Evolutionary conservation across 2,888 invertebrate genomes (phyloP), one percentile per base, ranked within the genome.

Genomic region (Idaea biselata): DNA sequence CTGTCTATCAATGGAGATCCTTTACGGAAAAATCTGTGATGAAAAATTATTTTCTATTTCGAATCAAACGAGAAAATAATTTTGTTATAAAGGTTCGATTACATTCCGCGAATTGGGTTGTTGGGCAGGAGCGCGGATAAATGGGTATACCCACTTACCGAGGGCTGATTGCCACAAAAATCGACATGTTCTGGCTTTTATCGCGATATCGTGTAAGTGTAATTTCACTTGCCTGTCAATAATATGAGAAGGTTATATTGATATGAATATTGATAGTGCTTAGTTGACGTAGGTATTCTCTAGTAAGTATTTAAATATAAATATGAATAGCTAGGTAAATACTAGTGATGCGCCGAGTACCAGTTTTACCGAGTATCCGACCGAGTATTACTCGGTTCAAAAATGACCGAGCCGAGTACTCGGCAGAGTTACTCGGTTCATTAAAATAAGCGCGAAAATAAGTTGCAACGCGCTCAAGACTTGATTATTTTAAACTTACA

Each of bases 51-150:
- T 78, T 74, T 73, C 66, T 68, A 74, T 74, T 73, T 69, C 64
- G 69, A 73, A 74, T 60, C 73, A 68, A 73, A 71, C 71, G 63
- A 73, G 66, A 71, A 74, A 71, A 71, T 74, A 72, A 73, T 73
- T 73, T 31, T 68, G 74, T 77, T 76, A 71, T 70, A 73, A 74
- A 70, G 73, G 70, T 76, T 75, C 72, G 75, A 75, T 78, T 73
- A 77, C 71, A 69, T 65, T 73, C 69, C 60, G 69, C 63, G 66
- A 72, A 69, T 68, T 60, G 69, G 63, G 64, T 59, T 44, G 44
- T 44, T 64, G 60, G 59, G 58, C 57, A 58, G 65, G 64, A 63
- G 65, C 61, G 65, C 58, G 66, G 61, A 25, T 67, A 67, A n/a
- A 59, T 62, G 62, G 60, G 8, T 56, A 11, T 56, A 63, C 65